phyloP scores from a whole-genome alignment of 2,888 invertebrate genomes.

The Amiota mariae region DNA sequence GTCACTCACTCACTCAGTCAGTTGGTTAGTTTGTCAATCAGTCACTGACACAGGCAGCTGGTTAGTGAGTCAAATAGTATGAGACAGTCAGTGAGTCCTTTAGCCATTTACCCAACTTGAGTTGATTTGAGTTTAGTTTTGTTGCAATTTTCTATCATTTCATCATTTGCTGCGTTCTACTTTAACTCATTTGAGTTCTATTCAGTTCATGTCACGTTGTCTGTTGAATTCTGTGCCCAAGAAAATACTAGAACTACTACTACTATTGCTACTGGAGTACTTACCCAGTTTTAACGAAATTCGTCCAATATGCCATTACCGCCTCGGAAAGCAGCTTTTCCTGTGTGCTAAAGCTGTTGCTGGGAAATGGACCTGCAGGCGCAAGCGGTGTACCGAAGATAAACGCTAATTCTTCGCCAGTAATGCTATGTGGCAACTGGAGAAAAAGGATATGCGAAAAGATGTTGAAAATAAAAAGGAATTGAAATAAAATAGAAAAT shows the following conservation, averaged over 20 bases:
- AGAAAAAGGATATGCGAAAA: constrained; percentile 29
- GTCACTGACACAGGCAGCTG: too few relatives aligned
- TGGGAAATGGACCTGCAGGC: constrained; percentile 81
- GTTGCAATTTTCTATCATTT: neutral
- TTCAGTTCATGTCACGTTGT: constrained; percentile 8
- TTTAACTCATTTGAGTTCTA: constrained; percentile 7
- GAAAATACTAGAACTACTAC: neutral
- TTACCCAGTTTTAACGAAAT: constrained; percentile 93
- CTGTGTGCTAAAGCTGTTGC: constrained; percentile 81
- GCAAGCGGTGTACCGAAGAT: constrained; percentile 89
- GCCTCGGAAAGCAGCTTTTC: constrained; percentile 89
- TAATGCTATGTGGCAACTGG: constrained; percentile 83
- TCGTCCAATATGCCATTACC: constrained; percentile 91
- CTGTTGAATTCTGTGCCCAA: neutral
- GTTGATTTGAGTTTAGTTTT: neutral
- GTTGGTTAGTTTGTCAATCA: too few relatives aligned
- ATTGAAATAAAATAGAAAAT: neutral
- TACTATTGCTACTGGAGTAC: constrained; percentile 53
- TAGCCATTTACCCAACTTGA: too few relatives aligned
- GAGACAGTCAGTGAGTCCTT: too few relatives aligned
- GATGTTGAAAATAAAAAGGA: neutral
- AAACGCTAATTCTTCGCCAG: constrained; percentile 91
- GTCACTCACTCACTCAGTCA: too few relatives aligned
- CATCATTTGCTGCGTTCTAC: constrained; percentile 16
- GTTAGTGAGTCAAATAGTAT: too few relatives aligned